Conservation (phyloP, 2,888 invertebrate genomes). For the Patella ulyssiponensis region DNA sequence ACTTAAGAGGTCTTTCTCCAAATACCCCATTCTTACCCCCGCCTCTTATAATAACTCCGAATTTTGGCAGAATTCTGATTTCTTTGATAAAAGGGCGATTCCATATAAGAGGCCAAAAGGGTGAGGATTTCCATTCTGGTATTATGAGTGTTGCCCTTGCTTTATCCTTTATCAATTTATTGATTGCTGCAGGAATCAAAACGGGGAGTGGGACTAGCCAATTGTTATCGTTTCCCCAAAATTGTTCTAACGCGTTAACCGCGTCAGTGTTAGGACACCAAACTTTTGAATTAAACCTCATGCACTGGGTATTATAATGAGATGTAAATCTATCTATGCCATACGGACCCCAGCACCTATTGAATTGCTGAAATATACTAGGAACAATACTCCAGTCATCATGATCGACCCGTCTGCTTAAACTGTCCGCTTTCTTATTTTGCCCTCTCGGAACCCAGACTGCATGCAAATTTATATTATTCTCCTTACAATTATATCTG, state of each 20-base stretch:
- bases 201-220: neutral
- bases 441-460: neutral
- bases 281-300: neutral
- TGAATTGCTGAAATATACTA: neutral
- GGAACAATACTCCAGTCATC: neutral
- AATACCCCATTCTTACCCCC: neutral
- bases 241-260: neutral
- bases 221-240: neutral
- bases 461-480: neutral
- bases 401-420: neutral
- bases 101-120: constrained; percentile 4
- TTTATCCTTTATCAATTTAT: neutral
- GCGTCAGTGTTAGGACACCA: neutral
- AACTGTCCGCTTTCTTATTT: neutral
- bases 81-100: neutral
- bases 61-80: neutral
- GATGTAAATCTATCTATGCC: neutral
- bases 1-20: neutral
- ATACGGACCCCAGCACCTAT: neutral
- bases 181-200: neutral
- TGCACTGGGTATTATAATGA: neutral
- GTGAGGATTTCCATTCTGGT: neutral
- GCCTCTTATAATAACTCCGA: neutral
- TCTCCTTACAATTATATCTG: neutral
- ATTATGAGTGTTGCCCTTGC: neutral